A percentile compares a stretch with the other conserved stretches of the same genome.
Conservation (phyloP, 2,888 invertebrate species). For the Andricus curvator region DNA sequence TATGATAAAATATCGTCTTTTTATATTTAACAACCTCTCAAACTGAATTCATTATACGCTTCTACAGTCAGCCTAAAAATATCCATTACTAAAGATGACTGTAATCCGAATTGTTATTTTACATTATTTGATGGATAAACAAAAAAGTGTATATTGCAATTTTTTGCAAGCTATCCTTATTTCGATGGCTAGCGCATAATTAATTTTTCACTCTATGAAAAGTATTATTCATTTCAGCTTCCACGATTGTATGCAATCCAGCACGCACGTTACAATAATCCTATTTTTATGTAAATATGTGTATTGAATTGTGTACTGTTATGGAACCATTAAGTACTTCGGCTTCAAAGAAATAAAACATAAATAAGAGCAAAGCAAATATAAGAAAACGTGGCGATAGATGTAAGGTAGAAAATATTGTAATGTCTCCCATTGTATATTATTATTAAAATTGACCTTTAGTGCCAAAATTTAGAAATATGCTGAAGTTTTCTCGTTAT, state of each 20-base stretch:
- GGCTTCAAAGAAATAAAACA: not conserved
- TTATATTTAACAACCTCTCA: not conserved
- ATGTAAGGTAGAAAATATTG: conserved; percentile 52
- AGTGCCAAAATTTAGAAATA: not conserved
- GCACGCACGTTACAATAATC: not conserved
- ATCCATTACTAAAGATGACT: not conserved
- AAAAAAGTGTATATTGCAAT: not conserved
- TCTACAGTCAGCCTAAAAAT: not conserved
- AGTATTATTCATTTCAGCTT: not conserved
- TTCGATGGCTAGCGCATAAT: not conserved
- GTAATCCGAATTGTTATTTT: not conserved
- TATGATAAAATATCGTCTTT: not conserved
- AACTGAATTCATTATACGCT: conserved; percentile 3
- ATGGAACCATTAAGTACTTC: not conserved
- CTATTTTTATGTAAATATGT: not conserved
- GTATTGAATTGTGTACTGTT: conserved; percentile 1
- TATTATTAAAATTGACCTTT: not conserved
- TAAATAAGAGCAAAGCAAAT: not conserved
- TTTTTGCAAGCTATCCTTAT: not conserved
- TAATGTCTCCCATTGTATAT: conserved; percentile 39
- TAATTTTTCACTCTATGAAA: not conserved
- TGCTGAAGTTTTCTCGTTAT: not conserved
- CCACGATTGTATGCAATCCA: not conserved
- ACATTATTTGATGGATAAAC: not conserved
- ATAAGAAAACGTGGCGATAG: conserved; percentile 53